Percentiles rank a stretch among this genome's conserved stretches.
These are phyloP conservation scores for Temnothorax longispinosus DNA, from an alignment of 1,140 invertebrate genomes.

Conservation along the genomic window DNA sequence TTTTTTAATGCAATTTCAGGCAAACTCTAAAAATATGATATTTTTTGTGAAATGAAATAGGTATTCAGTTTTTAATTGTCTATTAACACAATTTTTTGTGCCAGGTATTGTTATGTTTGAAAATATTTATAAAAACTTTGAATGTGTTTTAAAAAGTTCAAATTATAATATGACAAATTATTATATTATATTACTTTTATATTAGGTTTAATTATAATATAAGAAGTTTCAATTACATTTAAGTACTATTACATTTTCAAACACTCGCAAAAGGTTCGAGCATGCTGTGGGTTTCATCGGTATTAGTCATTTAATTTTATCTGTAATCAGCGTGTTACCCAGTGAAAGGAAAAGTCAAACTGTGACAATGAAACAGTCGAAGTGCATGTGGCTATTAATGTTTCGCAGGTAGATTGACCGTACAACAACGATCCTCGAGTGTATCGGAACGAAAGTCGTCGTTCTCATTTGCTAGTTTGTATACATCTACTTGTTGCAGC, in stretches of 20 bases:
- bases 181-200: neutral
- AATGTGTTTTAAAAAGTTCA: neutral
- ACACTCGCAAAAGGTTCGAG: neutral
- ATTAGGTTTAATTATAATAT: neutral
- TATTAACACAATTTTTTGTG: neutral
- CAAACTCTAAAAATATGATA: neutral
- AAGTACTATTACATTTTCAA: neutral
- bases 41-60: neutral
- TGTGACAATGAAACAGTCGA: constrained; percentile 33
- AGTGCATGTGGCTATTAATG: constrained; percentile 34
- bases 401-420: constrained; percentile 52
- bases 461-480: constrained; percentile 33
- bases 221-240: neutral
- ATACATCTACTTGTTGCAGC: constrained; percentile 60
- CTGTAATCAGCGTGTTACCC: neutral
- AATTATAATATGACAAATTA: neutral
- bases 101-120: neutral
- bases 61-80: neutral
- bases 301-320: neutral
- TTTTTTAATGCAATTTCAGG: neutral
- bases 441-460: constrained; percentile 50
- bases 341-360: neutral
- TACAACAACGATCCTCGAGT: constrained; percentile 54
- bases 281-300: neutral
- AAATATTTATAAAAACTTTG: neutral